Percentiles rank a stretch among this genome's conserved stretches.
Conservation (phyloP, 2,797 vertebrate genomes). For the Schizothorax lantsangensis region DNA sequence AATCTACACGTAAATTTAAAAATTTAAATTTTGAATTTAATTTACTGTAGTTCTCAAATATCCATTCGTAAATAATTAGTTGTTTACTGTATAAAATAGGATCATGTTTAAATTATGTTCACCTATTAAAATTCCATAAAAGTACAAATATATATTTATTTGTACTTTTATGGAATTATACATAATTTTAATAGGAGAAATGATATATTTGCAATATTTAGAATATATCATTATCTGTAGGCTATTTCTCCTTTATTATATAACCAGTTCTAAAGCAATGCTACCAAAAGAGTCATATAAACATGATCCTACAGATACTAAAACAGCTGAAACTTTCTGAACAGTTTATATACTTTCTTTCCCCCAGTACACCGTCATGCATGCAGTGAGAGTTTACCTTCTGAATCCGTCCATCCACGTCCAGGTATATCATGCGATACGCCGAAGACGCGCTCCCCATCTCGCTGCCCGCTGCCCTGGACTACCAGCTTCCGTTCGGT, state of each 20-base stretch:
- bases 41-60: not conserved
- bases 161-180: not conserved
- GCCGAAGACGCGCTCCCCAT: constrained; percentile 80
- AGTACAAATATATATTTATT: too few species aligned
- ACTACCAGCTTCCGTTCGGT: constrained; percentile 6
- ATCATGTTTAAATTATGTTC: too few species aligned
- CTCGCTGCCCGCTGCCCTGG: constrained; percentile 34
- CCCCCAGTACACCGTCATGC: not conserved
- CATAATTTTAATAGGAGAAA: not conserved
- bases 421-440: constrained; percentile 78
- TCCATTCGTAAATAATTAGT: not conserved
- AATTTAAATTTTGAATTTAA: not conserved
- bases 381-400: constrained; percentile 67
- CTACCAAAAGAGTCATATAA: too few species aligned
- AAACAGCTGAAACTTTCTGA: not conserved
- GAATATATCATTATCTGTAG: not conserved
- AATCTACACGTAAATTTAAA: not conserved
- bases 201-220: not conserved
- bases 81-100: not conserved
- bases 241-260: too few species aligned
- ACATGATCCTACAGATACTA: too few species aligned
- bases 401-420: constrained; percentile 77
- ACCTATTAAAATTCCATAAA: too few species aligned
- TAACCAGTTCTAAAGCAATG: too few species aligned
- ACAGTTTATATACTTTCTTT: not conserved